These are phyloP conservation scores for Myripristis jacobus DNA, from an alignment of 2,797 vertebrate genomes.

Conservation along the genomic window DNA sequence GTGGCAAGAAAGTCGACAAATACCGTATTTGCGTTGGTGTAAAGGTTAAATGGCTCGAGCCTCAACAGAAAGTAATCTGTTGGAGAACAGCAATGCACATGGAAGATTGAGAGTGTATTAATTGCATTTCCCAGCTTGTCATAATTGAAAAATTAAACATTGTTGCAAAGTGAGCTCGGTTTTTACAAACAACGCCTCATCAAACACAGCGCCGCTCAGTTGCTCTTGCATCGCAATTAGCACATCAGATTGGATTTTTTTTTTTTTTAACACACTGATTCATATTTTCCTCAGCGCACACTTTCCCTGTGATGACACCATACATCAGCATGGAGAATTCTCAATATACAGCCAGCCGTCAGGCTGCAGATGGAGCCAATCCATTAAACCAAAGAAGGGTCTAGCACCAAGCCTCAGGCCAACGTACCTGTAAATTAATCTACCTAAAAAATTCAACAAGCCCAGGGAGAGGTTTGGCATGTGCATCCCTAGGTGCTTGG, in stretches of 20 bases:
- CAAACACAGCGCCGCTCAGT: slow-evolving; percentile 13
- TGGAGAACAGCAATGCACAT: not conserved
- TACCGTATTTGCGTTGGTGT: not conserved
- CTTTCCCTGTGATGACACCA: slow-evolving; percentile 5
- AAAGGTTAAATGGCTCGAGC: slow-evolving; percentile 1
- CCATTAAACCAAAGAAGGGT: slow-evolving; percentile 48
- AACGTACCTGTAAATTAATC: slow-evolving; percentile 59
- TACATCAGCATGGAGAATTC: slow-evolving; percentile 39
- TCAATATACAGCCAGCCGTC: slow-evolving; percentile 34
- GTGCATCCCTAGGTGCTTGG: slow-evolving; percentile 51
- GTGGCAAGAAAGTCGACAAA: not conserved
- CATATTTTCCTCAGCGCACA: not conserved
- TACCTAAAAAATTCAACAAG: slow-evolving; percentile 62
- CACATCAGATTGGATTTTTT: slow-evolving; percentile 6
- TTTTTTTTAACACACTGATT: slow-evolving; percentile 10
- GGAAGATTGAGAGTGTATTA: not conserved
- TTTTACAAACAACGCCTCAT: slow-evolving; percentile 6
- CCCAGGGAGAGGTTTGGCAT: slow-evolving; percentile 39
- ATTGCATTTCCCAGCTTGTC: not conserved
- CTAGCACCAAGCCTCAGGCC: slow-evolving; percentile 39
- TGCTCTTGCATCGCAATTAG: slow-evolving; percentile 1
- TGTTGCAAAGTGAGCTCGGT: not conserved
- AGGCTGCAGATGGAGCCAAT: slow-evolving; percentile 45
- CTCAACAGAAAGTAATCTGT: not conserved
- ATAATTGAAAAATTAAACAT: slow-evolving; percentile 16